phyloP scores from a whole-genome alignment of 2,113 vertebrate species.

The Todiramphus saurophagus region DNA sequence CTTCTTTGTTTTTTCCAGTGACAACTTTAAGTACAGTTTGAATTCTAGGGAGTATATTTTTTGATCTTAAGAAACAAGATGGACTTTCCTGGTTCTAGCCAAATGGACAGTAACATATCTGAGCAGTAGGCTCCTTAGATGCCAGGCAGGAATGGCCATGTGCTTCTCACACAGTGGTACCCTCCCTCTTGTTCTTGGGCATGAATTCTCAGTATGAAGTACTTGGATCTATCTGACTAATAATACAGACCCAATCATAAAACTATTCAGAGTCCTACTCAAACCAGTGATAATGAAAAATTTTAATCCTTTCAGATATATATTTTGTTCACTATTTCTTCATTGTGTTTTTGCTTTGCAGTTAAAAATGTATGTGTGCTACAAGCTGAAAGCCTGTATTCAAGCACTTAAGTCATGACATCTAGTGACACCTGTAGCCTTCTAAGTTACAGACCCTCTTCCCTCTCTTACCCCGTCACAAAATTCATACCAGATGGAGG shows the following conservation, averaged over 20 bases:
- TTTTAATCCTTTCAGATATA: neutral
- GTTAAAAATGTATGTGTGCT: neutral
- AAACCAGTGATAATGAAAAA: neutral
- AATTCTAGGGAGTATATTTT: neutral
- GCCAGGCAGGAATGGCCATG: neutral
- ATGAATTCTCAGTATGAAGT: neutral
- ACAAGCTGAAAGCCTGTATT: neutral
- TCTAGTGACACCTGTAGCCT: neutral
- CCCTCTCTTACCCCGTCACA: neutral
- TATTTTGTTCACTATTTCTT: neutral
- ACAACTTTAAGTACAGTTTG: neutral
- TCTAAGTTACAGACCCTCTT: neutral
- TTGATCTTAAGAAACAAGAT: neutral
- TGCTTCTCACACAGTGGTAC: neutral
- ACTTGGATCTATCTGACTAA: neutral
- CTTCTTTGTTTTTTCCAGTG: neutral
- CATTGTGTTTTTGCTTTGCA: neutral
- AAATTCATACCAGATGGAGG: neutral
- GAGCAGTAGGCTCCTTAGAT: neutral
- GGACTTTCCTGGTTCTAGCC: neutral
- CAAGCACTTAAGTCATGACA: neutral
- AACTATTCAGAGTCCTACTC: neutral
- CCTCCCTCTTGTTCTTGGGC: neutral
- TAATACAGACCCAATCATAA: neutral
- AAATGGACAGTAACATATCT: neutral